Evolutionary conservation across 2,888 invertebrate genomes (phyloP), one percentile per base, ranked within the genome.

Genomic region (Hoplodrina blanda): DNA sequence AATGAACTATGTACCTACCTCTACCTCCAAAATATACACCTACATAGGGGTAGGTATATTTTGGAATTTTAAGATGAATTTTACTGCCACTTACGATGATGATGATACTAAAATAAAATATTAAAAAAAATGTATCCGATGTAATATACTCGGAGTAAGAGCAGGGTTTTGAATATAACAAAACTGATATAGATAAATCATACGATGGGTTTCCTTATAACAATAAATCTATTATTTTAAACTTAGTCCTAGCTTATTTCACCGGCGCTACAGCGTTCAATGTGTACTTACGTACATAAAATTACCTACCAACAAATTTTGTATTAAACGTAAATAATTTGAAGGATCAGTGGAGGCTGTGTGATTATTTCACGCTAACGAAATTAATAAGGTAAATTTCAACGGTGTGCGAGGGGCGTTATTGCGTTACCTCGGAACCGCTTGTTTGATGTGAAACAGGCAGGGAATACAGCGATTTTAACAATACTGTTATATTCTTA

Each of bases 341-440:
- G 85, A 91, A 91, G 91, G 91, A 92, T 92, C 92, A 91, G 88
- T 88, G 87, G 85, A 89, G 89, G 88, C 88, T 88, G 85, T 87
- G 90, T 90, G 92, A 92, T 93, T 92, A 93, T 93, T 93, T 92
- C 87, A 87, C 86, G 91, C 88, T 93, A 92, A 92, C 91, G 86
- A 93, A 94, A 94, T 93, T 94, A 94, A 94, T 94, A 93, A 94
- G 91, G 92, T 89, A 86, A 91, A 91, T 91, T 91, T 91, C 87
- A 88, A 87, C 88, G 88, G 88, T 87, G 88, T 89, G 85, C 85
- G 90, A 84, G 85, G 75, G 81, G 87, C 87, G 85, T 91, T 90
- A 92, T 91, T 91, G 89, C 89, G 86, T 92, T 91, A 91, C 85
- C 84, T 77, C 62, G 44, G 87, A 84, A 85, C 84, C 88, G 89